Percentiles rank a stretch among this genome's conserved stretches.
Conservation (phyloP, 2,113 vertebrate species). For the Xiphophorus maculatus region DNA sequence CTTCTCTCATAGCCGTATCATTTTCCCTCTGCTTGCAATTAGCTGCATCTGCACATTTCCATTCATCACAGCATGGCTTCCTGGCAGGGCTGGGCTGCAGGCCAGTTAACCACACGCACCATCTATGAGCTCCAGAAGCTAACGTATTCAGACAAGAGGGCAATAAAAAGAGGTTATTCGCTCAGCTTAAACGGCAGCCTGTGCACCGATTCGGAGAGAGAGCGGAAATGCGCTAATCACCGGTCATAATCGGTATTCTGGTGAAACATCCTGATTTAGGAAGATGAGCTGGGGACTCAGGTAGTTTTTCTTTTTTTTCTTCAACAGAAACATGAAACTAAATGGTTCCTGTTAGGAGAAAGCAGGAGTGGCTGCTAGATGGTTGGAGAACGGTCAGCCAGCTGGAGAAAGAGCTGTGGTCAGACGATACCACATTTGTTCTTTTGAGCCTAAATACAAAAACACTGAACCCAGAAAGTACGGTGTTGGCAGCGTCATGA, state of each 20-base stretch:
- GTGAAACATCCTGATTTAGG: neutral
- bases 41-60: conserved; percentile 41
- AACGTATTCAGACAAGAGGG: conserved; percentile 26
- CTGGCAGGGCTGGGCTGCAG: conserved; percentile 34
- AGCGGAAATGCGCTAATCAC: neutral
- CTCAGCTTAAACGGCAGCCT: conserved; percentile 3
- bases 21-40: conserved; percentile 32
- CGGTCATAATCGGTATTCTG: neutral
- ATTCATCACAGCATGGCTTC: conserved; percentile 45
- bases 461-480: too few relatives aligned
- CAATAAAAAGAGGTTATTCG: conserved; percentile 9
- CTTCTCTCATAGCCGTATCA: neutral
- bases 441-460: too few relatives aligned
- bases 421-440: too few relatives aligned
- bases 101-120: conserved; percentile 34
- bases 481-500: too few relatives aligned
- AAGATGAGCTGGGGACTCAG: neutral
- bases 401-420: too few relatives aligned
- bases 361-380: neutral
- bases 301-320: neutral
- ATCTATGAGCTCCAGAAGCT: conserved; percentile 19
- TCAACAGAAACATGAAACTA: neutral
- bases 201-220: neutral
- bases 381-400: neutral
- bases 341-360: neutral